Percentiles rank a stretch among this genome's conserved stretches.
Conservation (phyloP, 2,113 vertebrate species). For the Petroica traversi region DNA sequence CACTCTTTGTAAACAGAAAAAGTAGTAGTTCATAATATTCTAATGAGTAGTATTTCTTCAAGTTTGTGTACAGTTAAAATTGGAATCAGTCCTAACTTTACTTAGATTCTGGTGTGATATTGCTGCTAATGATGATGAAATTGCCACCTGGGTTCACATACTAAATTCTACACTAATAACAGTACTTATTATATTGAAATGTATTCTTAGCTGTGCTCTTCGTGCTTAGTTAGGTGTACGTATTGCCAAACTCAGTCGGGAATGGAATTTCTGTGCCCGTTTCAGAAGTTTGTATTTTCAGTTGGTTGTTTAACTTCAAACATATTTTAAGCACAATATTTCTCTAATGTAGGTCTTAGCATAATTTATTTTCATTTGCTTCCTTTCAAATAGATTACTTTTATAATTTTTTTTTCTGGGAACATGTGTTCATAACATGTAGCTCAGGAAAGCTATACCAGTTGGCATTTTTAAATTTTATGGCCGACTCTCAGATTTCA, state of each 20-base stretch:
- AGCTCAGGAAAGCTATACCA: background rate
- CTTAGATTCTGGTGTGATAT: background rate
- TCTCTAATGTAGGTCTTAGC: background rate
- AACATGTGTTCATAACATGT: background rate
- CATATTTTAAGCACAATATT: background rate
- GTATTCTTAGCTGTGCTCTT: background rate
- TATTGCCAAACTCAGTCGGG: background rate
- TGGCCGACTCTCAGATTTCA: background rate
- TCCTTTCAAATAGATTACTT: background rate
- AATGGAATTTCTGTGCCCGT: background rate
- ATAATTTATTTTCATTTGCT: background rate
- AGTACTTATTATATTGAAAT: background rate
- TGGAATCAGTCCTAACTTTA: background rate
- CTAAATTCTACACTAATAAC: background rate
- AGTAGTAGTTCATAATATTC: background rate
- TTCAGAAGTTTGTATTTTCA: background rate
- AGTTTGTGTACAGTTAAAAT: background rate
- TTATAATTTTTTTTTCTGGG: background rate
- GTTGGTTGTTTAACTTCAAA: background rate
- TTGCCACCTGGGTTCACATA: background rate
- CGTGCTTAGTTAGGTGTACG: background rate
- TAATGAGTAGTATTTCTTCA: background rate
- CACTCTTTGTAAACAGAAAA: background rate
- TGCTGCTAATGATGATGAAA: background rate
- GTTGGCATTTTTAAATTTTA: background rate